Conservation (phyloP, 2,797 vertebrate genomes). For the Silurus lanzhouensis region DNA sequence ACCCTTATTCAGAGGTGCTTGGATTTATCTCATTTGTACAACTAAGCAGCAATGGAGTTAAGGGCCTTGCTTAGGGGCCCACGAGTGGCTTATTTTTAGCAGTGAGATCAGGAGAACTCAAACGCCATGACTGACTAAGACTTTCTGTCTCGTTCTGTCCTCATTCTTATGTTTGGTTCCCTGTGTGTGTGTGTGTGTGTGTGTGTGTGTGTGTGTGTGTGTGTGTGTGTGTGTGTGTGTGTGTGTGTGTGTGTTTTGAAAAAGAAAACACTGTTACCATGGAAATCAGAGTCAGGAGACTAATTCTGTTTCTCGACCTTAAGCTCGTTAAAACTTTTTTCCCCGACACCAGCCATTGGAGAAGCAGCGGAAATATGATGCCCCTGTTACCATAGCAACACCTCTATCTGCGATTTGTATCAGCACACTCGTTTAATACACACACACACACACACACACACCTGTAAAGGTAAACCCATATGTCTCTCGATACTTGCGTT, state of each 20-base stretch:
- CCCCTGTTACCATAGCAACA: constrained; percentile 36
- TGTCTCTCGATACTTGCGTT: background rate
- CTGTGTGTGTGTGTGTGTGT: background rate
- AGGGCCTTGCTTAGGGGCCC: too few relatives aligned
- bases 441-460: constrained; percentile 10
- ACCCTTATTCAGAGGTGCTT: too few relatives aligned
- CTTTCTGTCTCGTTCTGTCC: background rate
- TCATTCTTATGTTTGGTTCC: background rate
- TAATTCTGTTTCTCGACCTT: constrained; percentile 43
- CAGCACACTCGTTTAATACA: background rate
- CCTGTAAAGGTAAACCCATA: background rate
- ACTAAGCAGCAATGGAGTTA: too few relatives aligned
- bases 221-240: constrained; percentile 10
- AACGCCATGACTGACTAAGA: too few relatives aligned
- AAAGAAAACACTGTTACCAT: constrained; percentile 42
- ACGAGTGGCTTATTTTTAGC: too few relatives aligned
- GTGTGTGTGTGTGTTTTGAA: background rate
- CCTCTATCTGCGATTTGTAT: constrained; percentile 15
- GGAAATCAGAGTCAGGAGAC: constrained; percentile 37
- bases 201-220: constrained; percentile 15
- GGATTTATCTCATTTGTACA: too few relatives aligned
- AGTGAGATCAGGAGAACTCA: too few relatives aligned
- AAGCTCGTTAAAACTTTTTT: constrained; percentile 44
- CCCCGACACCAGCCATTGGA: constrained; percentile 5
- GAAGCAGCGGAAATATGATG: constrained; percentile 10